Evolutionary conservation across 2,888 invertebrate genomes (phyloP).

Genomic region (Tholera decimalis): DNA sequence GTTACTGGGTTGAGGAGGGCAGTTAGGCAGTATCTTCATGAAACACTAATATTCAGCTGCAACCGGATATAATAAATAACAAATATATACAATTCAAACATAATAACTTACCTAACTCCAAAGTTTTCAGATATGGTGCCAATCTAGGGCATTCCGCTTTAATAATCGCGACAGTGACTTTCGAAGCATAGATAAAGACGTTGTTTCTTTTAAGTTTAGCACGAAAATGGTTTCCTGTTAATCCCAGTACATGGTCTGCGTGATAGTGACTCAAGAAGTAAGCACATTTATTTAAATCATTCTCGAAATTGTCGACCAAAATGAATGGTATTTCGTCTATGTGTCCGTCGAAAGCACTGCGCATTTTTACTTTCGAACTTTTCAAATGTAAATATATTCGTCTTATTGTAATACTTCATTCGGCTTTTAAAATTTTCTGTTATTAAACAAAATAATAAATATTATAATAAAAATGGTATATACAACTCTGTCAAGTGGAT

Average conservation of each 20-base stretch:
- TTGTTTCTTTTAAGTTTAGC: constrained; percentile 58
- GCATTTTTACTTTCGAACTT: constrained; percentile 29
- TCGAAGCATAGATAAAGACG: constrained; percentile 65
- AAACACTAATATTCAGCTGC: no score
- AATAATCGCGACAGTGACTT: constrained; percentile 60
- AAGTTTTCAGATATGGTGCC: constrained; percentile 30
- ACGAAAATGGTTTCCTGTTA: constrained; percentile 69
- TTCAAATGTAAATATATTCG: neutral
- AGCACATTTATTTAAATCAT: constrained; percentile 80
- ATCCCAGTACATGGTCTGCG: constrained; percentile 92
- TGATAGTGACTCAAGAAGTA: constrained; percentile 94
- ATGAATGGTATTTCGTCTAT: constrained; percentile 92
- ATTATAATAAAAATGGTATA: neutral
- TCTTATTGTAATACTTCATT: constrained; percentile 4
- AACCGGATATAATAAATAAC: no score
- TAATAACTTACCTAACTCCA: constrained; percentile 49
- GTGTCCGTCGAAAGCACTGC: constrained; percentile 90
- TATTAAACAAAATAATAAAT: neutral
- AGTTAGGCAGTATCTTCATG: no score
- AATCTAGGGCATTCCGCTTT: constrained; percentile 27
- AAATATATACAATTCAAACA: no score
- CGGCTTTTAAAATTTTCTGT: neutral
- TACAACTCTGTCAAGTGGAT: neutral
- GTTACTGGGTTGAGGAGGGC: no score
- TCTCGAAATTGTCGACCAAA: constrained; percentile 92